Conservation (phyloP, 2,797 vertebrate genomes). For the Anniella stebbinsi region DNA sequence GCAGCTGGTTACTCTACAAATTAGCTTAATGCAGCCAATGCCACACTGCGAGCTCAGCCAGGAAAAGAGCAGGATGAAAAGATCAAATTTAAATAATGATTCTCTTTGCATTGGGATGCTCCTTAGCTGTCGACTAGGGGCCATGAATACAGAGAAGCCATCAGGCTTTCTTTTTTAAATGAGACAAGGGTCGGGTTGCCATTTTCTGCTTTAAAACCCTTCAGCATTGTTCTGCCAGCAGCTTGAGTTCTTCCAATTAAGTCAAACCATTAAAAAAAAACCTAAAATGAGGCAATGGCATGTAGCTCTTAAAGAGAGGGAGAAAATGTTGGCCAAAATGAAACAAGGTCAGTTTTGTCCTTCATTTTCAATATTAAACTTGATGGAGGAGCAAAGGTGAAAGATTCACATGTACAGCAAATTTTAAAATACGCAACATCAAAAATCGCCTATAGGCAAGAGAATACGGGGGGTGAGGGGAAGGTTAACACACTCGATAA, state of each 20-base stretch:
- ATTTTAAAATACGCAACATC: not conserved
- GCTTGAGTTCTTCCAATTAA: constrained; percentile 15
- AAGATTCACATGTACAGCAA: not conserved
- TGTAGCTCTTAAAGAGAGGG: not conserved
- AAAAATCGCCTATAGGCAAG: not conserved
- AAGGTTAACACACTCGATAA: not conserved
- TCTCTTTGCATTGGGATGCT: constrained; percentile 38
- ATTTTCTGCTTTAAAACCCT: not conserved
- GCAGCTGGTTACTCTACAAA: constrained; percentile 17
- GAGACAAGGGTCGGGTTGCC: not conserved
- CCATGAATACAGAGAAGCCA: constrained; percentile 33
- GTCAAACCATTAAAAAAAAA: not conserved
- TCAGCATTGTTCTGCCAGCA: constrained; percentile 4
- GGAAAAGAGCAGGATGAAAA: constrained; percentile 37
- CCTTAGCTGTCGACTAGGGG: not conserved
- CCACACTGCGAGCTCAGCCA: constrained; percentile 37
- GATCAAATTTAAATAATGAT: constrained; percentile 55
- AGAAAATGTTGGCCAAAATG: not conserved
- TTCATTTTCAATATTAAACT: not conserved
- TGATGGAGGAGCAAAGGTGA: not conserved
- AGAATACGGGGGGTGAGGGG: not conserved
- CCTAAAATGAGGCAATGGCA: not conserved
- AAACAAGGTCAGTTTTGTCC: rapidly evolving
- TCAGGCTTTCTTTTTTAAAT: constrained; percentile 20
- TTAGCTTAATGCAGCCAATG: constrained; percentile 25